phyloP scores from a whole-genome alignment of 2,113 vertebrate genomes.

The Fulica atra region DNA sequence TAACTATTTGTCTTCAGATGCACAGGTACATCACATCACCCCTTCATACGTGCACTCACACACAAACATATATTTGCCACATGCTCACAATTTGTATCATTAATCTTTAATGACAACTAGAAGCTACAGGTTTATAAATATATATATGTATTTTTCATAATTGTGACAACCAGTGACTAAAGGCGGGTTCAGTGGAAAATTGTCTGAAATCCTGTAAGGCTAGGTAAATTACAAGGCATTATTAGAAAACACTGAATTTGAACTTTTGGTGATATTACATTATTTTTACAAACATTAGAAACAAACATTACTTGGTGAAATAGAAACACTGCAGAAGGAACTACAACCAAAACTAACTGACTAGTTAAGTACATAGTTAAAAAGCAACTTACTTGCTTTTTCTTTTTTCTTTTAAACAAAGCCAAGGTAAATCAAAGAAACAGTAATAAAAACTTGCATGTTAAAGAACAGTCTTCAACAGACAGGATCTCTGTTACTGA shows the following conservation, averaged over 20 bases:
- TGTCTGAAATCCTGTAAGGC: constrained; percentile 58
- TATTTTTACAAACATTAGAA: constrained; percentile 29
- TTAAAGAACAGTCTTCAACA: not conserved
- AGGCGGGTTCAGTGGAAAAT: constrained; percentile 43
- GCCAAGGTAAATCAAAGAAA: not conserved
- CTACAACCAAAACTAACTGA: not conserved
- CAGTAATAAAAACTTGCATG: not conserved
- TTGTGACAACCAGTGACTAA: constrained; percentile 47
- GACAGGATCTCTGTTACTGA: not conserved
- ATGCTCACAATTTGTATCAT: not conserved
- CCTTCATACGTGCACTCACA: not conserved
- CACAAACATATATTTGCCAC: not conserved
- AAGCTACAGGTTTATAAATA: constrained; percentile 63
- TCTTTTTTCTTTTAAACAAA: not conserved
- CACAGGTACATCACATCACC: not conserved
- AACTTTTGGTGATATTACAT: constrained; percentile 6
- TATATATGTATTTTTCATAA: not conserved
- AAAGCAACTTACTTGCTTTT: not conserved
- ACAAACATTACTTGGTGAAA: constrained; percentile 18
- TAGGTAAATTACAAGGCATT: constrained; percentile 67
- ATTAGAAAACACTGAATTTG: constrained; percentile 30
- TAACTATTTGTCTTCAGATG: not conserved
- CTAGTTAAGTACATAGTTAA: not conserved
- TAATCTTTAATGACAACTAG: constrained; percentile 59
- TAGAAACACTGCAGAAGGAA: constrained; percentile 27